Conservation (phyloP, 2,888 invertebrate species). For the Mantis religiosa region DNA sequence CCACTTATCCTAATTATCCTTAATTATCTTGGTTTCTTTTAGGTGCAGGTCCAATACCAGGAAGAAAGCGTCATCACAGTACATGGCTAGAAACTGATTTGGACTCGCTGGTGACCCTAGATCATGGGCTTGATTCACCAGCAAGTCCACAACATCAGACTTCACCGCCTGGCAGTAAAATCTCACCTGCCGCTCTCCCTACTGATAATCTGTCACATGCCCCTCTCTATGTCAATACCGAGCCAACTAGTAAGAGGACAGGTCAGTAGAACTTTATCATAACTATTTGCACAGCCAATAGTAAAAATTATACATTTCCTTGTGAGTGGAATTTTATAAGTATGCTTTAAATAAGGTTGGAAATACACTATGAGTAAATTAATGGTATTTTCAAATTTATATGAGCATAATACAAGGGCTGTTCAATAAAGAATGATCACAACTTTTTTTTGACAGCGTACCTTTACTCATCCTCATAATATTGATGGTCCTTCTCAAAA, state of each 20-base stretch:
- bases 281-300: neutral
- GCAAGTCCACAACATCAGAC: conserved; percentile 29
- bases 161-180: conserved; percentile 26
- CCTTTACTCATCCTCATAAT: too few relatives aligned
- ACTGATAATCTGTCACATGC: conserved; percentile 35
- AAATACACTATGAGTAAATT: too few relatives aligned
- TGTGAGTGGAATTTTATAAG: too few relatives aligned
- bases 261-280: neutral
- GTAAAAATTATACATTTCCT: too few relatives aligned
- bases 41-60: conserved; percentile 36
- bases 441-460: too few relatives aligned
- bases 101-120: conserved; percentile 73
- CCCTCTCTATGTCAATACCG: conserved; percentile 70
- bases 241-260: conserved; percentile 35
- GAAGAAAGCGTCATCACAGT: conserved; percentile 55
- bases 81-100: conserved; percentile 88
- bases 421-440: too few relatives aligned
- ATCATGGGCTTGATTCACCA: conserved; percentile 56
- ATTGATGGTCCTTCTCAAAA: too few relatives aligned
- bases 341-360: too few relatives aligned
- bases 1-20: too few relatives aligned
- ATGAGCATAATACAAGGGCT: too few relatives aligned
- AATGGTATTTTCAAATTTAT: too few relatives aligned
- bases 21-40: neutral
- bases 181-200: conserved; percentile 23